Evolutionary conservation across 2,113 vertebrate species (phyloP).

Genomic region (Dasyurus viverrinus): DNA sequence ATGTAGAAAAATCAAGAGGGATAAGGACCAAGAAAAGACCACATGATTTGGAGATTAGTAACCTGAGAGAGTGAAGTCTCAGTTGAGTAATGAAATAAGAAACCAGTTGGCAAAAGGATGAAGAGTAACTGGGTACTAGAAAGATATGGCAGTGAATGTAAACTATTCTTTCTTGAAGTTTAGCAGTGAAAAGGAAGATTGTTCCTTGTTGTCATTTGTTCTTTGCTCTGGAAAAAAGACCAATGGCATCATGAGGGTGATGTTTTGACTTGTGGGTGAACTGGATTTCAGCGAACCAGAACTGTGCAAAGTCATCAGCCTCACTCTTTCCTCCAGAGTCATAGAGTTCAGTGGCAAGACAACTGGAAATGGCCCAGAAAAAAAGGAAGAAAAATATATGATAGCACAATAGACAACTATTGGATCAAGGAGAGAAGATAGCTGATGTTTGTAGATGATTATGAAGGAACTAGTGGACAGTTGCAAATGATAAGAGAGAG

Average conservation of each 20-base stretch:
- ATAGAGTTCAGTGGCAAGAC: not conserved
- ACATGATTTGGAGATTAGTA: not conserved
- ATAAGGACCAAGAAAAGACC: not conserved
- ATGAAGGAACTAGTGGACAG: not conserved
- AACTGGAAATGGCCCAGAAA: not conserved
- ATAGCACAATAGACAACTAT: not conserved
- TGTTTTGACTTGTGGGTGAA: not conserved
- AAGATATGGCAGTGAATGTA: not conserved
- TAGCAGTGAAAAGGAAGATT: not conserved
- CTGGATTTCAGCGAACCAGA: not conserved
- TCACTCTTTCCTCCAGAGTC: not conserved
- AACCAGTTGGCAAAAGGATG: not conserved
- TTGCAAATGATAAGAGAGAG: not conserved
- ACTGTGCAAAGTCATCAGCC: not conserved
- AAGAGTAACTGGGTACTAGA: not conserved
- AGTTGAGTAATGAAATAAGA: not conserved
- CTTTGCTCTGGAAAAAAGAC: not conserved
- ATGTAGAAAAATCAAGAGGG: not conserved
- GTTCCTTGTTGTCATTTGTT: not conserved
- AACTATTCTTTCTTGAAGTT: not conserved
- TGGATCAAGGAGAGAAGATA: not conserved
- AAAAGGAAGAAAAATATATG: not conserved
- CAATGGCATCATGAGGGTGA: not conserved
- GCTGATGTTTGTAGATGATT: not conserved
- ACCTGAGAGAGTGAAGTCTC: not conserved